Evolutionary conservation across 2,797 vertebrate species (phyloP), one percentile per base, ranked within the genome.

Genomic region (Tokudaia muenninki): DNA sequence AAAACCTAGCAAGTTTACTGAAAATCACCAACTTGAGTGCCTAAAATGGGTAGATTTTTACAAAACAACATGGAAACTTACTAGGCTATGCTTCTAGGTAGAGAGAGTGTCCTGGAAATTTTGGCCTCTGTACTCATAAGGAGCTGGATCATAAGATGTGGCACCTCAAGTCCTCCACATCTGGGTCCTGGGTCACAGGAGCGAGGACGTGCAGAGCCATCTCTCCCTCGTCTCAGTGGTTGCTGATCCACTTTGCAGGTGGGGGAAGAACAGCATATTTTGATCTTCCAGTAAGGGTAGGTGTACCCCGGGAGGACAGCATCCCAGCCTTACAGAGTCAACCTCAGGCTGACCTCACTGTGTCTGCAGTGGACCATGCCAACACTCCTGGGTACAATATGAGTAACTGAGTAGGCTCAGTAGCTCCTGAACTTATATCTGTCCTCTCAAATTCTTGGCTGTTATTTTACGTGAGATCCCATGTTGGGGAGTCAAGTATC

Each of bases 221-320:
- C 29, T 3, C 14, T 34, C 0, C 21, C 11, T 81, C 44, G 7
- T 4, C 3, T 47, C 8, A 6, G 74, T 1, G 4, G 1, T 19
- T 78, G 19, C 91, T 22, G 78, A 52, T 29, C 52, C 9, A 1
- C 16, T 41, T 80, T 22, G 2, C 52, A 65, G 1, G 19, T 19
- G 26, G 34, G 44, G 78, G 24, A 78, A 61, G 72, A 5, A 11
- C 3, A 1, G 2, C 29, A 9, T 1, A 0, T 0, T 4, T 2
- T 0, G 57, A 57, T 10, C 65, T 5, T 12, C 12, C 1, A 1
- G 1, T 4, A 0, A 29, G 74, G 34, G 9, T 3, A 0, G 14
- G 2, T 17, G 0, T 10, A 13, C 16, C 59, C 9, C 9, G 34
- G 59, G 74, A 34, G 34, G 52, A 44, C 0, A n/a, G 31, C 29